phyloP scores from a whole-genome alignment of 2,113 vertebrate genomes.

The Crypturellus undulatus region DNA sequence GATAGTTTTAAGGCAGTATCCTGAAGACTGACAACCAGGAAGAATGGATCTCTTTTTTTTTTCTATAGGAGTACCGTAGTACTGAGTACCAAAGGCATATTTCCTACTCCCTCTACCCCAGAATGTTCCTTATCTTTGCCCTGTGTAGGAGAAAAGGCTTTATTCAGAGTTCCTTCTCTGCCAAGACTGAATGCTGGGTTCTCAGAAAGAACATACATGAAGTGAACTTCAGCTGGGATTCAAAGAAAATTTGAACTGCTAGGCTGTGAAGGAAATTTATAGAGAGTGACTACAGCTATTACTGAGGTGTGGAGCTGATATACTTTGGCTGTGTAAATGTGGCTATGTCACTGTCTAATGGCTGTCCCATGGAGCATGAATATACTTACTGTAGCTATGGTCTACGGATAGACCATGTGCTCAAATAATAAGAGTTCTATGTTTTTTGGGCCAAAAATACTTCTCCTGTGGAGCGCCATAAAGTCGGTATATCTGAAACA shows the following conservation, averaged over 20 bases:
- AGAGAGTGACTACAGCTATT: neutral
- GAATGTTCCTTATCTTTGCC: neutral
- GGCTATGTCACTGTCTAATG: slow-evolving; percentile 70
- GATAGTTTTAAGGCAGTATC: neutral
- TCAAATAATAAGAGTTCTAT: neutral
- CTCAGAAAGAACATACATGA: neutral
- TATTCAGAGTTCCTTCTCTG: neutral
- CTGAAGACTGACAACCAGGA: neutral
- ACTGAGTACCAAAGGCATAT: neutral
- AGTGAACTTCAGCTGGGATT: neutral
- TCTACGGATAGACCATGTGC: slow-evolving; percentile 38
- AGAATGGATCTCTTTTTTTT: neutral
- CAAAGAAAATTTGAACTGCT: neutral
- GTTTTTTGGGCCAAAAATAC: slow-evolving; percentile 36
- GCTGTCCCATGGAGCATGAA: slow-evolving; percentile 44
- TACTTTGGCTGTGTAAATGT: slow-evolving; percentile 15
- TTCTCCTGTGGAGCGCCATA: slow-evolving; percentile 40
- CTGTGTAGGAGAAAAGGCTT: neutral
- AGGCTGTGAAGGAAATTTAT: neutral
- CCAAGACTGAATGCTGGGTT: neutral
- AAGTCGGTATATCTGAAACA: slow-evolving; percentile 17
- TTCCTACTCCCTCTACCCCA: neutral
- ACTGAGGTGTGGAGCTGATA: neutral
- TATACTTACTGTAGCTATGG: neutral
- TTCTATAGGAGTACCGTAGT: neutral